Percentiles rank a stretch among this genome's conserved stretches.
phyloP scores from a whole-genome alignment of 2,888 invertebrate species.

The Pterostichus niger region DNA sequence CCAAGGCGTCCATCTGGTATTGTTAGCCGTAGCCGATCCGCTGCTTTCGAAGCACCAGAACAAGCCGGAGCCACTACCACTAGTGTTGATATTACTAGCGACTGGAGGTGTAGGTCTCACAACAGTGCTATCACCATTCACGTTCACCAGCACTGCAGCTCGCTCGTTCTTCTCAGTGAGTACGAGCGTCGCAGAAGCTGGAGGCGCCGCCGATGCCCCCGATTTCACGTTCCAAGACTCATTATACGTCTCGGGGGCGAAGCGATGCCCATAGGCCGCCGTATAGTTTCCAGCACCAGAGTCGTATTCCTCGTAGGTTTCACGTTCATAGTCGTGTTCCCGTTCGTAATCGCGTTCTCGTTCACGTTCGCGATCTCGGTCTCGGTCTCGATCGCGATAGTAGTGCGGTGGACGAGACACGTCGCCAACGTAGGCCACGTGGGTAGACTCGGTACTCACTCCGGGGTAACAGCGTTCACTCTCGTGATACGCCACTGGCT shows the following conservation, averaged over 20 bases:
- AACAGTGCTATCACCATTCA: conserved; percentile 74
- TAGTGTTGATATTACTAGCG: conserved; percentile 25
- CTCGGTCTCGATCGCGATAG: conserved; percentile 3
- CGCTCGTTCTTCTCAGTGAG: conserved; percentile 61
- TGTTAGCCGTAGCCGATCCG: conserved; percentile 66
- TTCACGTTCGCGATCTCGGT: conserved; percentile 16
- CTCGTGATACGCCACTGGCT: conserved; percentile 60
- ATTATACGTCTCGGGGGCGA: conserved; percentile 73
- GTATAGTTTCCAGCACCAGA: too few species aligned
- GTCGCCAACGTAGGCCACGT: not conserved
- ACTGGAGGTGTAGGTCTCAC: conserved; percentile 69
- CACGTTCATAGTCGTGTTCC: too few species aligned
- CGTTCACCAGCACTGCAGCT: conserved; percentile 74
- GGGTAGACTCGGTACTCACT: not conserved
- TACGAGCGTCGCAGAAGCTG: conserved; percentile 46
- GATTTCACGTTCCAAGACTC: conserved; percentile 73
- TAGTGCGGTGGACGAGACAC: conserved; percentile 14
- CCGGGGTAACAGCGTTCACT: conserved; percentile 7
- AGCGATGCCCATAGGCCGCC: not conserved
- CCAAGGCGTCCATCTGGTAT: conserved; percentile 76
- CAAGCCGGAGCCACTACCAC: conserved; percentile 68
- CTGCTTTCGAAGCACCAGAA: conserved; percentile 71
- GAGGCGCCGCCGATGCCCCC: conserved; percentile 59
- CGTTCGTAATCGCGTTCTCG: not conserved
- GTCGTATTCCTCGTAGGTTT: not conserved